Evolutionary conservation across 2,113 vertebrate species (phyloP), one percentile per base, ranked within the genome.

Genomic region (Grus americana): DNA sequence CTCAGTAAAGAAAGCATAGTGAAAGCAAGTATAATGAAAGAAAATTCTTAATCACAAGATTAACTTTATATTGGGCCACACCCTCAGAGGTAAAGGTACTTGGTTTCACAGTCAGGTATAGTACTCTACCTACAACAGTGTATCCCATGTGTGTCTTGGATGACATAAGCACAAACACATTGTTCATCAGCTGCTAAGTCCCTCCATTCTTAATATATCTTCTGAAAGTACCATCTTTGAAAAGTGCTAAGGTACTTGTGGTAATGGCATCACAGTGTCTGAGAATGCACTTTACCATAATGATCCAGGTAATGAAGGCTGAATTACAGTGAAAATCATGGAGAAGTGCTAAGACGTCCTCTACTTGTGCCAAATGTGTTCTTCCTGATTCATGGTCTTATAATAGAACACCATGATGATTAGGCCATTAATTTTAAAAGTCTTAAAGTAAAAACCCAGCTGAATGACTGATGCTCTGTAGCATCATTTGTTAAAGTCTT

Each of bases 261-360:
- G 15, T 74, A 92, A 82, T 79, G 66, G 82, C 27, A 71, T 40
- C 32, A n/a, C 22, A 17, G n/a, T 66, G 47, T 57, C 24, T 30
- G 61, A 87, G 95, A 97, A 96, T 78, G 34, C n/a, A 49, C 65
- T 94, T 93, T 72, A 78, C 46, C 36, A 36, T 83, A 76, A 91
- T 55, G 44, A 73, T 40, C 17, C 42, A 63, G 50, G 57, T 85
- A 88, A 90, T 15, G 47, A 92, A 90, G 75, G 23, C 46, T 91
- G 44, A 93, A 86, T 93, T 89, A 54, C 50, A 88, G 23, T 57
- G 32, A 62, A 91, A 80, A 83, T 70, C 18, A 1, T 34, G 42
- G 59, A 71, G 73, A 96, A 93, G 32, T 50, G 11, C 46, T 66
- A 46, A 55, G 81, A 91, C 34, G 65, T 59, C 44, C 36, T 78